phyloP scores from a whole-genome alignment of 2,797 vertebrate genomes.

The Acrossocheilus wenchowensis region DNA sequence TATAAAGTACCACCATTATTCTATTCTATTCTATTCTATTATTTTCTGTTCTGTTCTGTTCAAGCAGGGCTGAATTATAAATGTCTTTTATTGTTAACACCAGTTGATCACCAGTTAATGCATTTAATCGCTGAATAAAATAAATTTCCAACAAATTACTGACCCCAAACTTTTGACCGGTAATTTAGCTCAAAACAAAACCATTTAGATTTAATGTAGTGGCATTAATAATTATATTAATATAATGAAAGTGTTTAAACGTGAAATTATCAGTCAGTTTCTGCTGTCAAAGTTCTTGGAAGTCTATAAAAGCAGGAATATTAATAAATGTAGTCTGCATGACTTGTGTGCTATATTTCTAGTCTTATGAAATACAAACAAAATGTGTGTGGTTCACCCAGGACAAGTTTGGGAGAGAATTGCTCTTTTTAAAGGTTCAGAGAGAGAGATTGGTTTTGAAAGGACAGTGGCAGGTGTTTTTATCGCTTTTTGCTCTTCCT shows the following conservation, averaged over 20 bases:
- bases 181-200: not conserved
- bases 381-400: constrained; percentile 11
- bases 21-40: too few species aligned
- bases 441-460: constrained; percentile 9
- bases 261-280: not conserved
- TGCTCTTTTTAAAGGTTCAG: constrained; percentile 11
- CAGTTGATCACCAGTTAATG: too few species aligned
- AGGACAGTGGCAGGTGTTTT: constrained; percentile 17
- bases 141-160: too few species aligned
- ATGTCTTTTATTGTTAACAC: too few species aligned
- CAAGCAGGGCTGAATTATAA: too few species aligned
- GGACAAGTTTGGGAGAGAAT: not conserved
- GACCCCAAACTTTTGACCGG: not conserved
- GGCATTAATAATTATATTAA: not conserved
- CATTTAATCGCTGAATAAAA: too few species aligned
- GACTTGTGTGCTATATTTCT: not conserved
- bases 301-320: not conserved
- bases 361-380: not conserved
- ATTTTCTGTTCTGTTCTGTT: too few species aligned
- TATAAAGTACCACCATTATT: too few species aligned
- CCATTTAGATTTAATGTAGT: not conserved
- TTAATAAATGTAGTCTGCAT: not conserved
- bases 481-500: constrained; percentile 12
- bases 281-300: not conserved
- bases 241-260: not conserved